Conservation (phyloP, 2,113 vertebrate genomes). For the Tor tambroides region DNA sequence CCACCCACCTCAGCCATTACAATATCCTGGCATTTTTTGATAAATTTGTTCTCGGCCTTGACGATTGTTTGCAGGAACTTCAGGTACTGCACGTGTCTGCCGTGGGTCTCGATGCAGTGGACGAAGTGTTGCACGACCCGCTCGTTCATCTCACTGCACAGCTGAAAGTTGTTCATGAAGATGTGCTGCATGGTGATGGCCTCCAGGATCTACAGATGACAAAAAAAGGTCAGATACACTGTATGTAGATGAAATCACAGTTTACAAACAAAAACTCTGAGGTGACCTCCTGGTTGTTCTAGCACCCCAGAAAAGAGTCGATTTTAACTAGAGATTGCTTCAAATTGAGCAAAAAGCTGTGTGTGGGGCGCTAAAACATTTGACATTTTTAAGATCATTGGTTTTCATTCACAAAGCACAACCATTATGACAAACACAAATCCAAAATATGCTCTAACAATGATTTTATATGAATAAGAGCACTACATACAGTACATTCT, state of each 20-base stretch:
- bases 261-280: not conserved
- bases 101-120: slow-evolving; percentile 96
- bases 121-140: slow-evolving; percentile 97
- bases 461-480: too few relatives aligned
- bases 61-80: slow-evolving; percentile 98
- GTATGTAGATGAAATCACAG: not conserved
- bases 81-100: slow-evolving; percentile 95
- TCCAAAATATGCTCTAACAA: not conserved
- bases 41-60: slow-evolving; percentile 97
- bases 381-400: not conserved
- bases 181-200: slow-evolving; percentile 98
- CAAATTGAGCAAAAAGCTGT: not conserved
- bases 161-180: slow-evolving; percentile 99
- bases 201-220: slow-evolving; percentile 85
- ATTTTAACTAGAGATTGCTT: too few relatives aligned
- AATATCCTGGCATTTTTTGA: slow-evolving; percentile 98
- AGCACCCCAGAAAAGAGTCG: too few relatives aligned
- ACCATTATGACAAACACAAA: not conserved
- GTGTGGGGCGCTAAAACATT: not conserved
- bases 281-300: not conserved
- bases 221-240: not conserved
- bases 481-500: fast-evolving
- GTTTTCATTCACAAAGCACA: not conserved
- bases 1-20: slow-evolving; percentile 95
- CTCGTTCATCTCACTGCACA: slow-evolving; percentile 97